phyloP scores from a whole-genome alignment of 2,888 invertebrate species.

The Clivina fossor region DNA sequence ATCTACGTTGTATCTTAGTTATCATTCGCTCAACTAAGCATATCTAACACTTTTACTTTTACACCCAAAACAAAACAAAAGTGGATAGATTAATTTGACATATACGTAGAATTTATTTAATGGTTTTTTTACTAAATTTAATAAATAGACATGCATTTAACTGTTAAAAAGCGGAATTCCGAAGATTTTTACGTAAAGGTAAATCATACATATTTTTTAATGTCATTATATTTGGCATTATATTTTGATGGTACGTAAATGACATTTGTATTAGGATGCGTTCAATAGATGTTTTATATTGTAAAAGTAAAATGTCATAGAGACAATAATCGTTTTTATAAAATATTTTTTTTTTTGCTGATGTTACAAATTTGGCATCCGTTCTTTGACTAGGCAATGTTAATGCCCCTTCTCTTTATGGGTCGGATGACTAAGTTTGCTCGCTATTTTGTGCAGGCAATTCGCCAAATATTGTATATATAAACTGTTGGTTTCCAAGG shows the following conservation, averaged over 20 bases:
- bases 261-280: no score
- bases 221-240: no score
- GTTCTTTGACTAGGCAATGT: conserved; percentile 21
- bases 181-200: conserved; percentile 21
- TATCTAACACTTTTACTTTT: conserved; percentile 22
- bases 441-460: conserved; percentile 25
- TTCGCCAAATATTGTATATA: conserved; percentile 32
- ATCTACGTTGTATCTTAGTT: conserved; percentile 14
- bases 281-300: no score
- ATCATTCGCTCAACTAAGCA: conserved; percentile 22
- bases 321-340: no score
- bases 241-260: no score
- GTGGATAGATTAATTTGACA: conserved; percentile 13
- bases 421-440: conserved; percentile 26
- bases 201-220: no score
- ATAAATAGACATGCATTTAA: no score
- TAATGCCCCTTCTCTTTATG: conserved; percentile 28
- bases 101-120: no score
- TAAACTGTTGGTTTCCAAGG: conserved; percentile 14
- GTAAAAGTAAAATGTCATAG: no score
- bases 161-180: conserved; percentile 17
- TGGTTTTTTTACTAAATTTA: no score
- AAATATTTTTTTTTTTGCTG: no score
- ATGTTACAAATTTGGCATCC: neutral
- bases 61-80: conserved; percentile 18